phyloP scores from a whole-genome alignment of 2,888 invertebrate genomes.

The Cybosia mesomella region DNA sequence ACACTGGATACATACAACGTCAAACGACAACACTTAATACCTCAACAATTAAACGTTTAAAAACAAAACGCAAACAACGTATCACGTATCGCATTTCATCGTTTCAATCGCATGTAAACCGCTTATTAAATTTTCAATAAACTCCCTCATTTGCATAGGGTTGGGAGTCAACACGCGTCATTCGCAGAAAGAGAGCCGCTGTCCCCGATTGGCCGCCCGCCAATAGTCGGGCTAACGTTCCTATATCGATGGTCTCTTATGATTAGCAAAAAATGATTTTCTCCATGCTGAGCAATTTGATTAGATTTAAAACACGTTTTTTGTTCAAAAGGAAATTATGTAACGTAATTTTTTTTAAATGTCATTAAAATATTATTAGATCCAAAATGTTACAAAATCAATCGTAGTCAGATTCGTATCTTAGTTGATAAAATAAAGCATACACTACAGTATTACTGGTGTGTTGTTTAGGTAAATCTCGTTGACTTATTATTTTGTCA shows the following conservation, averaged over 20 bases:
- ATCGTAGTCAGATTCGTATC: not conserved
- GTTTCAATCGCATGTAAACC: constrained; percentile 42
- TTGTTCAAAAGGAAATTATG: not conserved
- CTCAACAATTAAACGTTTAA: constrained; percentile 12
- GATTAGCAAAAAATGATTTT: not conserved
- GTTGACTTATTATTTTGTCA: not conserved
- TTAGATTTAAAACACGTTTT: not conserved
- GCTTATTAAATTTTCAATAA: constrained; percentile 50
- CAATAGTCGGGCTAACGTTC: constrained; percentile 36
- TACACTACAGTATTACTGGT: not conserved
- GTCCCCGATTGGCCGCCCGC: constrained; percentile 46
- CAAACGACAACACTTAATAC: not conserved
- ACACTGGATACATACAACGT: not conserved
- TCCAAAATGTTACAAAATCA: too few relatives aligned
- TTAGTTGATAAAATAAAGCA: not conserved
- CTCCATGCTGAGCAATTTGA: not conserved
- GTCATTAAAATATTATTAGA: too few relatives aligned
- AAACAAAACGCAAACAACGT: constrained; percentile 18
- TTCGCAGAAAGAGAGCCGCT: constrained; percentile 39
- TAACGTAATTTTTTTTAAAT: too few relatives aligned
- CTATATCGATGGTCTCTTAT: not conserved
- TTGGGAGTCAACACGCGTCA: constrained; percentile 38
- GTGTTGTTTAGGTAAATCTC: not conserved
- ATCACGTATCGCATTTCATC: constrained; percentile 20
- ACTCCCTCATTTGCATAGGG: constrained; percentile 47